A percentile compares a stretch with the other conserved stretches of the same genome.
These are phyloP conservation scores for Aldabrachelys gigantea DNA, from an alignment of 2,113 vertebrate genomes.

Conservation along the genomic window DNA sequence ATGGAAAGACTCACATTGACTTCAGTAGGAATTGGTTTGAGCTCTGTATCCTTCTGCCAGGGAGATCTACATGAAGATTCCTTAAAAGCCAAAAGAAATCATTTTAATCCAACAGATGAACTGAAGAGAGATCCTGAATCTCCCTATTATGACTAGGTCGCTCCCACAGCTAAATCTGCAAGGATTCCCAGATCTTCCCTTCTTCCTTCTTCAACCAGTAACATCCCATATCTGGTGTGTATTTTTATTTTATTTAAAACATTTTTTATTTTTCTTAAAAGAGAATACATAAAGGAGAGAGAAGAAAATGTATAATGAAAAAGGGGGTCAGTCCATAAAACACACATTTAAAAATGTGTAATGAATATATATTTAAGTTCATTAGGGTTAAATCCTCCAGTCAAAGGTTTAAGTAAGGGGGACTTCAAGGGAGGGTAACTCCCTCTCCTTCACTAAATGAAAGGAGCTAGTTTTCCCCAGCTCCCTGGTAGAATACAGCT, in stretches of 20 bases:
- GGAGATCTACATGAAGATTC: not conserved
- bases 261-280: not conserved
- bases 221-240: not conserved
- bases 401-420: not conserved
- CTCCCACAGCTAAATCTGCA: not conserved
- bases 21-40: fast-evolving
- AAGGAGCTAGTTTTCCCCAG: not conserved
- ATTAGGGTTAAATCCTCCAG: too few species aligned
- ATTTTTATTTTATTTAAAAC: not conserved
- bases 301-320: not conserved
- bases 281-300: not conserved
- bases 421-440: not conserved
- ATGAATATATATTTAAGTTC: too few species aligned
- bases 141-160: too few species aligned
- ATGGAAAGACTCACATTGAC: not conserved
- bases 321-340: not conserved
- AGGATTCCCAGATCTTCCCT: not conserved
- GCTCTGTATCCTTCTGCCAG: not conserved
- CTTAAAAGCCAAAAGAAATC: too few species aligned
- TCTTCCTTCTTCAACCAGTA: not conserved
- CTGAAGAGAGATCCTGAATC: not conserved
- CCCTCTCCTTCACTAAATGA: not conserved
- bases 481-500: not conserved
- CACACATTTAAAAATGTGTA: not conserved
- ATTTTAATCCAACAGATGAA: too few species aligned